These are phyloP conservation scores for Eupithecia pulchellata DNA, from an alignment of 2,888 invertebrate species.

Conservation along the genomic window DNA sequence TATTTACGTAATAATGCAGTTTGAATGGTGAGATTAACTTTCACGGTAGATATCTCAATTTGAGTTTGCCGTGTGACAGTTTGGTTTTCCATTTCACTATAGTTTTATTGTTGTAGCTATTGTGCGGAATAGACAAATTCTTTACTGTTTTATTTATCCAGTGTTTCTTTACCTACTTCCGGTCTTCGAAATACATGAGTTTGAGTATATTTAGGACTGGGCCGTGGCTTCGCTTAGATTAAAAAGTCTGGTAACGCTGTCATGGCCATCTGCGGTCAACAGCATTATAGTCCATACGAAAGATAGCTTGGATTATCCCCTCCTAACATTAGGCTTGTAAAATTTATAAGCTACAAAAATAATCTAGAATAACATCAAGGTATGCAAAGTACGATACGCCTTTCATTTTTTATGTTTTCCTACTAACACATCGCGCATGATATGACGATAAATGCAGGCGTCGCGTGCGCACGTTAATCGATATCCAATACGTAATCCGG, in stretches of 20 bases:
- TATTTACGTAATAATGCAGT: constrained; percentile 12
- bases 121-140: constrained; percentile 9
- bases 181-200: not conserved
- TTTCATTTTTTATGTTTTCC: not conserved
- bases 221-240: no score
- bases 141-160: not conserved
- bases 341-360: no score
- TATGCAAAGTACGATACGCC: not conserved
- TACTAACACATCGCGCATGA: not conserved
- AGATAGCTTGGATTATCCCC: no score
- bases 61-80: constrained; percentile 16
- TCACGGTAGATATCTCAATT: constrained; percentile 21
- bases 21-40: constrained; percentile 20
- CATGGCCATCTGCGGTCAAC: no score
- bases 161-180: not conserved
- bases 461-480: constrained; percentile 1
- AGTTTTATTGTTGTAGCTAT: constrained; percentile 3
- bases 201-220: no score
- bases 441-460: not conserved
- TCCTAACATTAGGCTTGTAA: no score
- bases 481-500: not conserved
- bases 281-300: no score
- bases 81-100: constrained; percentile 13
- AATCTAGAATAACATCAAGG: no score
- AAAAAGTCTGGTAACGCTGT: no score